Percentiles rank a stretch among this genome's conserved stretches.
phyloP scores from a whole-genome alignment of 2,797 vertebrate species.

The Petrocephalus schoutedeni region DNA sequence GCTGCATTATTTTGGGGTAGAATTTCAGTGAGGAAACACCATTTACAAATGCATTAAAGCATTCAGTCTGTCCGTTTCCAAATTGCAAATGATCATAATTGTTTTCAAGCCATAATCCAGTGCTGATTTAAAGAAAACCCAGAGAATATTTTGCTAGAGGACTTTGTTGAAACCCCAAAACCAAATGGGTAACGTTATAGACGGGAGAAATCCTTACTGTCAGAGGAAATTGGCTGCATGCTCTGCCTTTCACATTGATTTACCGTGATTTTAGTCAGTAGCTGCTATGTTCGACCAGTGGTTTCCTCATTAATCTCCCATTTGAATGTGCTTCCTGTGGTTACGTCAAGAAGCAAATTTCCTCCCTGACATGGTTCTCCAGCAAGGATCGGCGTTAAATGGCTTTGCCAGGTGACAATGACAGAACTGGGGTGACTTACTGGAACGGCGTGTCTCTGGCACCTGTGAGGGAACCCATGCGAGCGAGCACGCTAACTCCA shows the following conservation, averaged over 20 bases:
- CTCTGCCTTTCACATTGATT: not conserved
- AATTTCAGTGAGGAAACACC: not conserved
- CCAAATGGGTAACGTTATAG: not conserved
- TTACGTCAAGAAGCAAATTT: not conserved
- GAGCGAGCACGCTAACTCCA: not conserved
- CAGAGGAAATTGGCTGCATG: not conserved
- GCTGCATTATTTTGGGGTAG: not conserved
- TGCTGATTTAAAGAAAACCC: not conserved
- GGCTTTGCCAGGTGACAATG: constrained; percentile 1
- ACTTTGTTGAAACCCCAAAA: not conserved
- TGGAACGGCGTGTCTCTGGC: not conserved
- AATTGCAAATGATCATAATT: not conserved
- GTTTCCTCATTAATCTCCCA: not conserved
- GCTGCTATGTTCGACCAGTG: not conserved
- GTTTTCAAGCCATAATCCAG: not conserved
- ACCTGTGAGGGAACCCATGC: not conserved
- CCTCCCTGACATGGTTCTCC: not conserved
- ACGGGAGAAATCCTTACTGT: not conserved
- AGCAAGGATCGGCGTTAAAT: not conserved
- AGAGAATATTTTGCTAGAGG: not conserved
- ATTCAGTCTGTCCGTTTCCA: not conserved
- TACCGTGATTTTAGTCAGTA: not conserved
- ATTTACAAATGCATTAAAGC: not conserved
- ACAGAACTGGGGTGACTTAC: not conserved
- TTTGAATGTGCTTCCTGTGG: not conserved